These are phyloP conservation scores for Thripadectes ignobilis DNA, from an alignment of 2,797 vertebrate species.

Conservation along the genomic window DNA sequence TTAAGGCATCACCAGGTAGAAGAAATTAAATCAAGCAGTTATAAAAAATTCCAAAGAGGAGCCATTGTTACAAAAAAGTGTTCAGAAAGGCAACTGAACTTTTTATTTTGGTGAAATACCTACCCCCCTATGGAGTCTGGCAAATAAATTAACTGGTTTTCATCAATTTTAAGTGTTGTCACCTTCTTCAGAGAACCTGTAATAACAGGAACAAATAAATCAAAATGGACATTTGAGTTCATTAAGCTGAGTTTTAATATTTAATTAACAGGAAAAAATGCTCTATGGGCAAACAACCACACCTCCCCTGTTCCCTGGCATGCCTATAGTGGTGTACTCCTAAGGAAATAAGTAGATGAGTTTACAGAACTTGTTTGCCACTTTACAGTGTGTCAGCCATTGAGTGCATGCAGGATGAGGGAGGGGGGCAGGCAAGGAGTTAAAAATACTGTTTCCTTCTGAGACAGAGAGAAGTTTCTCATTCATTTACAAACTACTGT, in stretches of 20 bases:
- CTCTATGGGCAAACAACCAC: not conserved
- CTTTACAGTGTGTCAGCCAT: not conserved
- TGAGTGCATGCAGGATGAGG: accelerated
- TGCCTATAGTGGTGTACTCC: not conserved
- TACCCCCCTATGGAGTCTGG: conserved; percentile 96
- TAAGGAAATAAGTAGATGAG: not conserved
- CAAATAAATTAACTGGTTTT: conserved; percentile 96
- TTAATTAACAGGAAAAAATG: not conserved
- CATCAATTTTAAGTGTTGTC: conserved; percentile 95
- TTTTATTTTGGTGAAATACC: conserved; percentile 17
- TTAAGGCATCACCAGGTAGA: not conserved
- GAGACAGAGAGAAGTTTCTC: not conserved
- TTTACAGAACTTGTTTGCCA: not conserved
- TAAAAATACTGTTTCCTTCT: not conserved
- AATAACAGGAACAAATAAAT: conserved; percentile 12
- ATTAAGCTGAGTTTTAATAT: not conserved
- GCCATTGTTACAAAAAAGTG: not conserved
- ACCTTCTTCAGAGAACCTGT: conserved; percentile 93
- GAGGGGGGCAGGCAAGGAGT: not conserved
- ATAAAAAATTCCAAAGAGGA: not conserved
- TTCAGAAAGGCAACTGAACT: not conserved
- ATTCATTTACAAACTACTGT: not conserved
- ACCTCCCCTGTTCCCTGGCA: not conserved
- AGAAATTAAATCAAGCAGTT: not conserved
- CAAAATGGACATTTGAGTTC: not conserved